A percentile compares a stretch with the other conserved stretches of the same genome.
These are phyloP conservation scores for Timema cristinae DNA, from an alignment of 2,888 invertebrate genomes.

Conservation along the genomic window DNA sequence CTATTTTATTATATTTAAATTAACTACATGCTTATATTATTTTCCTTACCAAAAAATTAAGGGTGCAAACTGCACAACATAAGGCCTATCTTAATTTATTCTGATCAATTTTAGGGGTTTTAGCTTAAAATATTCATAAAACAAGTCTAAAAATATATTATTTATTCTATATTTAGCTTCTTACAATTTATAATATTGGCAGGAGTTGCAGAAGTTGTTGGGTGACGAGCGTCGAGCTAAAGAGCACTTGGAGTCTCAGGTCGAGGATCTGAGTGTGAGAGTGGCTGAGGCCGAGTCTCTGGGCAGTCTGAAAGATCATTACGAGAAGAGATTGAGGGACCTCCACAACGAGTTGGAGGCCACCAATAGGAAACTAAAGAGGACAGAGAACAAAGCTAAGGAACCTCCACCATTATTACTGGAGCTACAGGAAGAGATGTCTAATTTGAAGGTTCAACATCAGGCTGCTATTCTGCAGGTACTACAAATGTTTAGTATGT, in stretches of 20 bases:
- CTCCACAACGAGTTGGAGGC: conserved; percentile 61
- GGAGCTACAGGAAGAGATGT: conserved; percentile 68
- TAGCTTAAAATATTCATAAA: too few species aligned
- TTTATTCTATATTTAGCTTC: too few species aligned
- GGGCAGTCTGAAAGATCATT: conserved; percentile 33
- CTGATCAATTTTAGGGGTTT: too few species aligned
- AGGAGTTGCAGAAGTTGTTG: conserved; percentile 75
- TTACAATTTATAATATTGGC: conserved; percentile 19
- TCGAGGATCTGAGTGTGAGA: conserved; percentile 51
- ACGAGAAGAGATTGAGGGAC: conserved; percentile 44
- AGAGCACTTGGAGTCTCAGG: conserved; percentile 66
- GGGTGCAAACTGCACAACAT: too few species aligned
- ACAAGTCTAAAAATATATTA: too few species aligned
- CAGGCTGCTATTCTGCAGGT: conserved; percentile 63
- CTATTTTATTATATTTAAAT: too few species aligned
- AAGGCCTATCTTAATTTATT: too few species aligned
- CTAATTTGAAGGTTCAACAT: conserved; percentile 68
- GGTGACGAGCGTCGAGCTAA: conserved; percentile 69
- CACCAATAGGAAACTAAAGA: conserved; percentile 58
- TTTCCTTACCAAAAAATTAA: too few species aligned
- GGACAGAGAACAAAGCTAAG: conserved; percentile 59
- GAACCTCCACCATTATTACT: conserved; percentile 60
- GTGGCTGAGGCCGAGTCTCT: conserved; percentile 41
- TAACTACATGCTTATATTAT: too few species aligned
- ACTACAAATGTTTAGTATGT: neutral